A percentile compares a stretch with the other conserved stretches of the same genome.
Evolutionary conservation across 2,797 vertebrate species (phyloP).

Genomic region (Hapalemur alaotrensis): DNA sequence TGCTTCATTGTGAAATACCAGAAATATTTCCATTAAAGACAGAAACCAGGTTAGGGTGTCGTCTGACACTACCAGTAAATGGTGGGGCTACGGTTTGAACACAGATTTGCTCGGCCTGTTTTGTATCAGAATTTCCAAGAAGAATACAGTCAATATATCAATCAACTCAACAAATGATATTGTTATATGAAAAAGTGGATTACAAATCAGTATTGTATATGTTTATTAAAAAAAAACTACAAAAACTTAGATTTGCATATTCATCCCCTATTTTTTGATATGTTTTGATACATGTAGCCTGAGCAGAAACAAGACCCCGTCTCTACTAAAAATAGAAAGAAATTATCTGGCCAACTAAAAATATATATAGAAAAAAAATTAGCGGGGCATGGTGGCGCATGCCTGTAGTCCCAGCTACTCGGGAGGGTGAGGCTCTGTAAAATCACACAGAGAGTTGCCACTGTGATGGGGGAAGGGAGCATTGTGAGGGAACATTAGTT

Average conservation of each 20-base stretch:
- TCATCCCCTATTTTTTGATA: neutral
- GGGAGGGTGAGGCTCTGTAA: neutral
- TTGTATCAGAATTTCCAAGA: neutral
- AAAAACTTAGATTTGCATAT: neutral
- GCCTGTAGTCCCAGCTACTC: too few species aligned
- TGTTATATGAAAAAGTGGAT: neutral
- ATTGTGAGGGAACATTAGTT: neutral
- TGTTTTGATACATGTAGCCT: neutral
- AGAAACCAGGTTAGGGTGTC: neutral
- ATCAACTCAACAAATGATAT: neutral
- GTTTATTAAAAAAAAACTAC: neutral
- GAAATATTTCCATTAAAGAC: neutral
- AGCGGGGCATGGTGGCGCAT: too few species aligned
- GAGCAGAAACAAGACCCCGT: too few species aligned
- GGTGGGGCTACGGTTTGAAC: neutral
- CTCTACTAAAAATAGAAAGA: too few species aligned
- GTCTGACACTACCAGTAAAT: neutral
- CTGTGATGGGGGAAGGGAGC: accelerated
- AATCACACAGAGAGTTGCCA: neutral
- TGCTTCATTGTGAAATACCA: neutral
- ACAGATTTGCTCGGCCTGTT: neutral
- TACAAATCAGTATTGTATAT: neutral
- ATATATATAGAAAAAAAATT: too few species aligned
- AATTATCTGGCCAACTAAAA: too few species aligned
- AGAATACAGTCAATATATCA: neutral